A percentile compares a stretch with the other conserved stretches of the same genome.
phyloP scores from a whole-genome alignment of 2,797 vertebrate species.

The Chaunax sp. region DNA sequence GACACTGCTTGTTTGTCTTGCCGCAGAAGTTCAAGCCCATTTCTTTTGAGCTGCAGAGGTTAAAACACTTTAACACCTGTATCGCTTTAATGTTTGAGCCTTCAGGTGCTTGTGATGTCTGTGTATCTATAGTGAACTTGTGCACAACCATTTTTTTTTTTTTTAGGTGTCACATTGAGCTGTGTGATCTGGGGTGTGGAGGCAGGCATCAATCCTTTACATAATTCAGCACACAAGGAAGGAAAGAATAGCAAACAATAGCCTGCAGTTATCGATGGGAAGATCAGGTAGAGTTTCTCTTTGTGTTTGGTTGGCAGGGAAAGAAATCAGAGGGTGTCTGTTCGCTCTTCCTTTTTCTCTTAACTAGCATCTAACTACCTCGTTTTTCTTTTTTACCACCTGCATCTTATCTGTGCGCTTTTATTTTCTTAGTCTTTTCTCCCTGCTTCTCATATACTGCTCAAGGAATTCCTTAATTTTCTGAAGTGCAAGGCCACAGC shows the following conservation, averaged over 20 bases:
- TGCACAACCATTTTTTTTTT: constrained; percentile 26
- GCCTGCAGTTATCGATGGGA: constrained; percentile 47
- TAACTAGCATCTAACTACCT: neutral
- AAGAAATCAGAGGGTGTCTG: neutral
- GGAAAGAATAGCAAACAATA: constrained; percentile 55
- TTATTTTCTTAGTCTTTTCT: no score
- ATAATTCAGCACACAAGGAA: constrained; percentile 64
- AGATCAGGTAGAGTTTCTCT: constrained; percentile 35
- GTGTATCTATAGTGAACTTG: neutral
- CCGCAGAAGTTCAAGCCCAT: neutral
- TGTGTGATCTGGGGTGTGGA: constrained; percentile 48
- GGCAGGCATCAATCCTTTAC: constrained; percentile 43
- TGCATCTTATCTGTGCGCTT: neutral
- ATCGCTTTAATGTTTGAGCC: constrained; percentile 12
- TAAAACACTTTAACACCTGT: constrained; percentile 9
- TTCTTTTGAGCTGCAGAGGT: constrained; percentile 5
- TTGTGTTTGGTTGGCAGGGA: constrained; percentile 15
- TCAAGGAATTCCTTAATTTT: constrained; percentile 11
- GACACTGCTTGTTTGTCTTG: no score
- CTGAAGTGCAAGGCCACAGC: neutral
- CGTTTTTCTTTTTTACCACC: neutral
- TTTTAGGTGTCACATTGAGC: constrained; percentile 57
- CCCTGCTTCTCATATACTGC: neutral
- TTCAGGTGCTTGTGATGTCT: neutral
- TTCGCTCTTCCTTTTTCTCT: constrained; percentile 14